These are phyloP conservation scores for Spheniscus mendiculus DNA, from an alignment of 2,113 vertebrate genomes.

Conservation along the genomic window DNA sequence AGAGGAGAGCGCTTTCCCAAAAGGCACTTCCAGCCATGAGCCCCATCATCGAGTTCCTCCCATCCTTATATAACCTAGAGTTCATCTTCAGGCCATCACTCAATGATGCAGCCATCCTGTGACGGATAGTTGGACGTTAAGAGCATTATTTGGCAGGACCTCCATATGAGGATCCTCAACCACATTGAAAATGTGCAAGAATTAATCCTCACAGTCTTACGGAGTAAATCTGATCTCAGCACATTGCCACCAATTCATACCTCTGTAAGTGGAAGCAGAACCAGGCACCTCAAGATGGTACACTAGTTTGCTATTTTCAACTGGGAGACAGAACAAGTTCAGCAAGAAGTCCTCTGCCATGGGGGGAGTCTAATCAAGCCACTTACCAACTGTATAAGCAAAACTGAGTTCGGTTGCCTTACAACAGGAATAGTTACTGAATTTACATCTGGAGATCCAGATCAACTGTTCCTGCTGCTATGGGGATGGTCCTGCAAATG, in stretches of 20 bases:
- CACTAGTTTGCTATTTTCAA: not conserved
- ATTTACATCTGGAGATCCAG: not conserved
- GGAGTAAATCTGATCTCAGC: not conserved
- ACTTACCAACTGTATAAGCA: not conserved
- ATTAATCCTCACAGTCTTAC: not conserved
- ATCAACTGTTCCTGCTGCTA: not conserved
- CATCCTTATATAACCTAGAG: not conserved
- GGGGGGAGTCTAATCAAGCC: not conserved
- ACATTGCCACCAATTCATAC: not conserved
- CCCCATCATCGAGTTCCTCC: not conserved
- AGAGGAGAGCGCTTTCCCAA: not conserved
- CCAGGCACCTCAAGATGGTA: rapidly evolving
- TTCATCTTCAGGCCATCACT: not conserved
- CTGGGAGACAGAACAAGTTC: not conserved
- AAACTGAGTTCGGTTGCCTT: not conserved
- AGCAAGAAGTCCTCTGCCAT: not conserved
- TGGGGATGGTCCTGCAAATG: not conserved
- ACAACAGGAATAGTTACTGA: not conserved
- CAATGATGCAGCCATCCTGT: not conserved
- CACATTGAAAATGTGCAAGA: not conserved
- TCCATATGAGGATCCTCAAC: not conserved
- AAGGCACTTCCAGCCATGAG: not conserved
- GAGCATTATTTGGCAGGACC: not conserved
- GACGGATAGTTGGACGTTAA: rapidly evolving
- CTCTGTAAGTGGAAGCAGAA: not conserved